Base-by-base conservation (phyloP, 2,797 vertebrate genomes). In the Distichodus sexfasciatus region DNA sequence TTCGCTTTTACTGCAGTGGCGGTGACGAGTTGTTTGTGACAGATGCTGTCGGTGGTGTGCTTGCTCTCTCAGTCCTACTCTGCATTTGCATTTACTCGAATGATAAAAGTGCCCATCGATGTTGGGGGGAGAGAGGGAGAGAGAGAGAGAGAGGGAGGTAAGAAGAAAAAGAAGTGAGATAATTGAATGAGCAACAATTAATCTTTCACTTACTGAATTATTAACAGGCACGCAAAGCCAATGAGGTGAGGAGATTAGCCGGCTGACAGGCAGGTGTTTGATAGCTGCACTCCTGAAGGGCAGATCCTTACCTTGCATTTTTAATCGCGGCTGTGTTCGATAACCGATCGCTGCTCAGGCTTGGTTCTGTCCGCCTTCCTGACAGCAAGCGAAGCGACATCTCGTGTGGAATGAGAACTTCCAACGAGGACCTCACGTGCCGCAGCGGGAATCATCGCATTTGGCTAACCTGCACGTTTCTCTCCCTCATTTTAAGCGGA, bases 221-320 rank as follows among this genome's bases (percentile, higher is more conserved):
- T 83, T 83, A 79, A 83, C 62, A 59, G 53, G 8, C 51, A 43
- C 35, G 53, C 66, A 63, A 67, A 79, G 74, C 66, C 76, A 76
- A 73, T 83, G 69, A 80, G 77, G 79, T 79, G 21, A 74, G 43
- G 66, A 86, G 87, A 89, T 90, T 90, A 88, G 88, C 88, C 82
- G 83, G 82, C 81, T 82, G 87, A 83, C 86, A 79, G 81, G 87
- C 86, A 87, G 84, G 82, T 90, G 85, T 89, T 90, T 90, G 89
- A 89, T 90, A 87, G 88, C 82, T 79, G 35, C 44, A 31, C 83
- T 85, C 83, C 85, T 89, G 84, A 87, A 87, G 89, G 89, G 87
- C 89, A 88, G 79, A 86, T 84, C 85, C 76, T 82, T 87, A 76
- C 83, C 77, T 80, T 81, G 86, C 81, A 81, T 84, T 83, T 82